Evolutionary conservation across 2,888 invertebrate genomes (phyloP), one percentile per base, ranked within the genome.

Genomic region (Aphrophora alni): DNA sequence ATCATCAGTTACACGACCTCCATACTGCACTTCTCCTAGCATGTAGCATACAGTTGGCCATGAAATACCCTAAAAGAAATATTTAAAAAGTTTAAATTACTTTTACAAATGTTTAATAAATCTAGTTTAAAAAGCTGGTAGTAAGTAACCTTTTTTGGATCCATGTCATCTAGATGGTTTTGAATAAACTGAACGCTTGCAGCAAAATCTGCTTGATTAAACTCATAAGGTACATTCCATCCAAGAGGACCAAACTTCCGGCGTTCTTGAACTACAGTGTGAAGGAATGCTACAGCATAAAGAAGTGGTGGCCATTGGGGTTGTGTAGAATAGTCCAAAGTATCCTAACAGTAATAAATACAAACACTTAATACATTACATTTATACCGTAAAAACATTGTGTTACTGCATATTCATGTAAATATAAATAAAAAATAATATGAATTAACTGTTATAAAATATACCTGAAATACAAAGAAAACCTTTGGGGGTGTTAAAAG

Each of bases 1-100:
- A 88, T 98, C 98, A 87, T 98, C 98, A 0, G 98, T 98, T 0
- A 98, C 98, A 85, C 98, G 90, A 3, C 98, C 98, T 17, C 97
- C 97, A 84, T 93, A 93, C 86, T 92, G 92, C 10, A 93, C 95
- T 89, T 98, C 98, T 38, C 98, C 98, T 44, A 98, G 92, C 98
- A 98, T 98, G 87, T 98, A 98, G 87, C 98, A 97, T 12, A 98
- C 94, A 0, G 98, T 98, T 25, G 96, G 96, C 98, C 98, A 98
- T 0, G 98, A 98, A 82, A 98, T 96, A 26, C 98, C 98, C 90
- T 91, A 86, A 38, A 85, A 83, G 44, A 81, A 38, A 26, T n/a
- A 17, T 28, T 28, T 26, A 28, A 25, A 33, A 59, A 51, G 27
- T 26, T 24, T 14, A 38, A 44, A 26, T n/a, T 12, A 33, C 8